Conservation (phyloP, 2,113 vertebrate species). For the Mesoclemmys tuberculata region DNA sequence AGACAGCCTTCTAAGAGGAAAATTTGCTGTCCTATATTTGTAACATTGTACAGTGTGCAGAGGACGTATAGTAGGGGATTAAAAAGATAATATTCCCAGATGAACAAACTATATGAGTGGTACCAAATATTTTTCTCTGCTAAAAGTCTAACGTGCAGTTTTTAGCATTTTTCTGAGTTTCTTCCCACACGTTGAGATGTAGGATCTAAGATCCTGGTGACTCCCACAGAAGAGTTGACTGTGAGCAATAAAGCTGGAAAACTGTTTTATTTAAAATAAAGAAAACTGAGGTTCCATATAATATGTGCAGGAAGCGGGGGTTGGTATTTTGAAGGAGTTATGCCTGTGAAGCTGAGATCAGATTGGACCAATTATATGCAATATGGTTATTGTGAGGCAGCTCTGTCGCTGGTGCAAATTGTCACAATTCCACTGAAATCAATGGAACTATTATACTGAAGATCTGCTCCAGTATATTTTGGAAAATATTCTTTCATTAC, state of each 20-base stretch:
- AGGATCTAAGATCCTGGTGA: neutral
- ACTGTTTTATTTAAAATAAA: neutral
- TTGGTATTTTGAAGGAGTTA: neutral
- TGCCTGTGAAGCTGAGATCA: neutral
- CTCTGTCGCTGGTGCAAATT: neutral
- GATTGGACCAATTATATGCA: neutral
- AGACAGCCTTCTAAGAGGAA: neutral
- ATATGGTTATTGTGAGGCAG: neutral
- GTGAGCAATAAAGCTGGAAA: neutral
- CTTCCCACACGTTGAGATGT: accelerated
- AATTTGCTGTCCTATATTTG: neutral
- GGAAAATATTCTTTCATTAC: neutral
- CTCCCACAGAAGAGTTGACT: accelerated
- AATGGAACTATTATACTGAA: neutral
- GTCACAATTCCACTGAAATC: neutral
- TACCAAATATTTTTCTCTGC: neutral
- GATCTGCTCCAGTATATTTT: neutral
- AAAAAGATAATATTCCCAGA: neutral
- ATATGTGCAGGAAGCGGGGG: neutral
- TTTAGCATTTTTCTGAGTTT: neutral
- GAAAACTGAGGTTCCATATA: neutral
- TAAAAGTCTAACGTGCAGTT: neutral
- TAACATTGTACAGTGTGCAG: neutral
- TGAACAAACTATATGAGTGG: neutral
- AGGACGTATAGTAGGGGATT: accelerated